These are phyloP conservation scores for Argopecten irradians DNA, from an alignment of 1,140 invertebrate species.

Conservation along the genomic window DNA sequence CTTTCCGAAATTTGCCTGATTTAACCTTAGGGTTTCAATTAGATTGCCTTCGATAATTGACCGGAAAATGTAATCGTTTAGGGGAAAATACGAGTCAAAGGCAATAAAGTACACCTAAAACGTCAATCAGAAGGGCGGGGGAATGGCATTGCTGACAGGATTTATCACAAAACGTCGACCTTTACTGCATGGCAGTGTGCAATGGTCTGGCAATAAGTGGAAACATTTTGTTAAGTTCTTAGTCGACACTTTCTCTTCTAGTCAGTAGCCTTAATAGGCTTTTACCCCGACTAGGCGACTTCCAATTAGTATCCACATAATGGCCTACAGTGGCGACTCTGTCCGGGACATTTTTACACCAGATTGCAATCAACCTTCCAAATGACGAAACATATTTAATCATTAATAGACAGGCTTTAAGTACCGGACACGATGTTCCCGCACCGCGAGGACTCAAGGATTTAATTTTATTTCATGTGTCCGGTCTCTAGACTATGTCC, in stretches of 20 bases:
- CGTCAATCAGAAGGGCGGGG: background rate
- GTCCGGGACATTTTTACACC: background rate
- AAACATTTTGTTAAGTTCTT: background rate
- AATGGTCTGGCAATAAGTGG: slow-evolving; percentile 1
- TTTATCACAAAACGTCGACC: background rate
- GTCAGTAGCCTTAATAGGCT: background rate
- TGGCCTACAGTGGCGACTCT: background rate
- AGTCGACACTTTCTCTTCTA: background rate
- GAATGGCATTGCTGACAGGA: background rate
- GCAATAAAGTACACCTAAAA: background rate
- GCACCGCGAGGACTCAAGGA: background rate
- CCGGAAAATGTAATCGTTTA: slow-evolving; percentile 21
- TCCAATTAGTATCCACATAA: background rate
- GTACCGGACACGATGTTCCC: background rate
- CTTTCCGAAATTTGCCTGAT: background rate
- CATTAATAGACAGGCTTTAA: background rate
- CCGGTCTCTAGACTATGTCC: background rate
- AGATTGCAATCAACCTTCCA: background rate
- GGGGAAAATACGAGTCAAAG: background rate
- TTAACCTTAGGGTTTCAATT: slow-evolving; percentile 22
- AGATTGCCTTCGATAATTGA: background rate
- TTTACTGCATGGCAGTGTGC: background rate
- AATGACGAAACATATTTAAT: slow-evolving; percentile 19
- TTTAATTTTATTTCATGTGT: slow-evolving; percentile 16
- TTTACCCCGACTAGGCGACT: background rate